A percentile compares a stretch with the other conserved stretches of the same genome.
phyloP scores from a whole-genome alignment of 2,888 invertebrate genomes.

The Hermaeophaga mercurialis region DNA sequence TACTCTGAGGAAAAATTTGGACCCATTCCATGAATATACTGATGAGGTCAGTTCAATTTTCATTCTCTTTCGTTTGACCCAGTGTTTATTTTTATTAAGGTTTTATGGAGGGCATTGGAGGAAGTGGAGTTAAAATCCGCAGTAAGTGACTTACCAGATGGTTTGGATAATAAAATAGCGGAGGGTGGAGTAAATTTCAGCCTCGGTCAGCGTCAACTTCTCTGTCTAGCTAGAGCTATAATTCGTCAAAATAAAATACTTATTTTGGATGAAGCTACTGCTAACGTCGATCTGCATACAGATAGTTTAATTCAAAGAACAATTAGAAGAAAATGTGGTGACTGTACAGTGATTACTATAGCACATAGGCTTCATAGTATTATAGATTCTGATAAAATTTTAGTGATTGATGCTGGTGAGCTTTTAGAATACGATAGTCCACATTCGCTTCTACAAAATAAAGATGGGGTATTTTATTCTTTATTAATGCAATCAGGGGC shows the following conservation, averaged over 20 bases:
- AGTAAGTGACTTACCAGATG: conserved; percentile 58
- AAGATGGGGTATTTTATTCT: conserved; percentile 45
- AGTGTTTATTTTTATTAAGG: conserved; percentile 10
- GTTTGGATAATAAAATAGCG: conserved; percentile 70
- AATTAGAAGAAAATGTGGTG: conserved; percentile 73
- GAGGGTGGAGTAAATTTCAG: conserved; percentile 66
- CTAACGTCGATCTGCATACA: conserved; percentile 79
- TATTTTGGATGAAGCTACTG: conserved; percentile 73
- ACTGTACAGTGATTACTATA: conserved; percentile 83
- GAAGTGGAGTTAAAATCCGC: conserved; percentile 76
- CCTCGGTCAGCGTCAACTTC: conserved; percentile 66
- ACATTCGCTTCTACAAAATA: conserved; percentile 62
- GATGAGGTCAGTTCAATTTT: conserved; percentile 62
- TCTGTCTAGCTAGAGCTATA: conserved; percentile 71
- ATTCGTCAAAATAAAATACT: conserved; percentile 56
- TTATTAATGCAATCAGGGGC: conserved; percentile 72
- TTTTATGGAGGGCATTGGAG: conserved; percentile 81
- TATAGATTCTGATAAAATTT: conserved; percentile 81
- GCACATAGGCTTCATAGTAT: conserved; percentile 84
- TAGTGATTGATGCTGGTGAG: conserved; percentile 79
- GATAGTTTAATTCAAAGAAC: conserved; percentile 78
- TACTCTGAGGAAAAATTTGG: conserved; percentile 84
- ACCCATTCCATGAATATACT: conserved; percentile 81
- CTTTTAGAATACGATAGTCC: conserved; percentile 80
- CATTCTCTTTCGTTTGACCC: too few relatives aligned